Percentiles rank a stretch among this genome's conserved stretches.
phyloP scores from a whole-genome alignment of 2,113 vertebrate genomes.

The Pogonocichla stellata region DNA sequence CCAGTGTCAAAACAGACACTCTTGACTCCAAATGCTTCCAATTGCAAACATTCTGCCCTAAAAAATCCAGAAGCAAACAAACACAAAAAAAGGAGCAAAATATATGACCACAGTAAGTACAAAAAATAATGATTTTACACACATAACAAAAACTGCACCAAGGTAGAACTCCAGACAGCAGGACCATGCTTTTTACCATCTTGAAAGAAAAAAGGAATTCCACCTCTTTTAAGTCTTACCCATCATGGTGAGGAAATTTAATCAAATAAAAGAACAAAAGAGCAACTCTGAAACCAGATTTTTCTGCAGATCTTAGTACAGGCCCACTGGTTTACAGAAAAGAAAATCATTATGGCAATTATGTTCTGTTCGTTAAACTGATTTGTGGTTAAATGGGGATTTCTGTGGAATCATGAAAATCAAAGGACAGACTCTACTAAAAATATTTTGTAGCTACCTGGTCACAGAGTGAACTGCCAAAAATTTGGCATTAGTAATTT shows the following conservation, averaged over 20 bases:
- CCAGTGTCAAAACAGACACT: background rate
- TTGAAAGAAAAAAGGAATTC: background rate
- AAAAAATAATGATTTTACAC: background rate
- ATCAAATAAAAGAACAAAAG: background rate
- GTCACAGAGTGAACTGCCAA: slow-evolving; percentile 14
- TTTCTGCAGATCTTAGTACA: slow-evolving; percentile 24
- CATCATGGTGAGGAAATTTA: background rate
- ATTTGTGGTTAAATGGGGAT: background rate
- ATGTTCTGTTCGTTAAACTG: background rate
- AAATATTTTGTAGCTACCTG: background rate
- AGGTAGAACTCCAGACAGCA: background rate
- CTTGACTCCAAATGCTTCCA: background rate
- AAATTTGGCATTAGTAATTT: slow-evolving; percentile 17
- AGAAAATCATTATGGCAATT: background rate
- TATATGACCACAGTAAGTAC: background rate
- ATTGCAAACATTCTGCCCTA: background rate
- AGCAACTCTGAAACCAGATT: background rate
- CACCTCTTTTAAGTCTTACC: background rate
- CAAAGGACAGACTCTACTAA: background rate
- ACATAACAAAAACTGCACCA: background rate
- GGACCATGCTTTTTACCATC: background rate
- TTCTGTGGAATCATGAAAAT: slow-evolving; percentile 11
- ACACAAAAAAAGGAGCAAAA: background rate
- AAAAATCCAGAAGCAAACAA: background rate
- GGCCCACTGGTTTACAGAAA: background rate